phyloP scores from a whole-genome alignment of 1,140 invertebrate genomes.

The Drosophila biarmipes region DNA sequence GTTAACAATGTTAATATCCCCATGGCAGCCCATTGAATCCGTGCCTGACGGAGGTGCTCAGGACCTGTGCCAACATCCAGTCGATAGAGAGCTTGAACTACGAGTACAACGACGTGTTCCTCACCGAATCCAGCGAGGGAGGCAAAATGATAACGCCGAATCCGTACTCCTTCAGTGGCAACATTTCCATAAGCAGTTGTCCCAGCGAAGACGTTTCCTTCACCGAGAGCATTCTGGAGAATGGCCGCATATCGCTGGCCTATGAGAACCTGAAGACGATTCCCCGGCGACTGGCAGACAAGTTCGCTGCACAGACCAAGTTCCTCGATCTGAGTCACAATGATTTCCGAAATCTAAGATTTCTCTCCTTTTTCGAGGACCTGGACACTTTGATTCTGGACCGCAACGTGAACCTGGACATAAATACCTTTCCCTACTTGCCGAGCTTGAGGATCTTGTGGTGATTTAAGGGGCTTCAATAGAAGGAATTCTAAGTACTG shows the following conservation, averaged over 20 bases:
- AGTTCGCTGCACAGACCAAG: slow-evolving; percentile 74
- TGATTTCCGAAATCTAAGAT: slow-evolving; percentile 74
- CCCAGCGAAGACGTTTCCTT: slow-evolving; percentile 68
- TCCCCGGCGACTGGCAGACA: slow-evolving; percentile 69
- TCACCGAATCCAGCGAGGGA: slow-evolving; percentile 13
- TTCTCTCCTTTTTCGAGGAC: slow-evolving; percentile 78
- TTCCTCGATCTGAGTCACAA: slow-evolving; percentile 80
- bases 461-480: slow-evolving; percentile 24
- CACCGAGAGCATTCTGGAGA: slow-evolving; percentile 70
- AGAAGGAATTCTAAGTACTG: background rate
- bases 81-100: slow-evolving; percentile 71
- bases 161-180: slow-evolving; percentile 66
- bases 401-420: slow-evolving; percentile 67
- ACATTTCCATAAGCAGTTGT: slow-evolving; percentile 69
- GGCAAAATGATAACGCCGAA: slow-evolving; percentile 75
- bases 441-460: slow-evolving; percentile 74
- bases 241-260: slow-evolving; percentile 77
- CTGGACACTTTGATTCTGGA: slow-evolving; percentile 77
- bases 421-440: slow-evolving; percentile 74
- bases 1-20: background rate
- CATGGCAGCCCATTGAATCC: slow-evolving; percentile 30
- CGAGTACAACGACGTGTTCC: slow-evolving; percentile 65
- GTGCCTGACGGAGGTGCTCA: slow-evolving; percentile 63
- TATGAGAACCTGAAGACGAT: slow-evolving; percentile 78
- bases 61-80: slow-evolving; percentile 69